Evolutionary conservation across 2,888 invertebrate genomes (phyloP).

Genomic region (Eupelmus urozonus): DNA sequence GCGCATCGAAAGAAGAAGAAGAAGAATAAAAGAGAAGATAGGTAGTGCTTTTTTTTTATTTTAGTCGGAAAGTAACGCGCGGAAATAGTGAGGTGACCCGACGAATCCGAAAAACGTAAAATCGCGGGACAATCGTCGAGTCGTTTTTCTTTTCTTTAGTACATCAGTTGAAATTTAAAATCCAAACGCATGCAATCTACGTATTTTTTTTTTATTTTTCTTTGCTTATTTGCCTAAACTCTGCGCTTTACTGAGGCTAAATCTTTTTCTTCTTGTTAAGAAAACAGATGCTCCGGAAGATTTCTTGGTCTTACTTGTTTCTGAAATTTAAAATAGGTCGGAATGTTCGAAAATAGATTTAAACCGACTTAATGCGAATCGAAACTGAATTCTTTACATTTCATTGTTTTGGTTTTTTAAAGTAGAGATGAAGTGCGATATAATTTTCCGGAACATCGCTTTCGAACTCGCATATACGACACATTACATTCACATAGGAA

Average conservation of each 20-base stretch:
- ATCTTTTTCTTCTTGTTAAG: neutral
- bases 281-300: conserved; percentile 13
- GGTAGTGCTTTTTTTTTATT: conserved; percentile 31
- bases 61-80: conserved; percentile 20
- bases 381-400: conserved; percentile 3
- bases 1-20: conserved; percentile 51
- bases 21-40: too few species aligned
- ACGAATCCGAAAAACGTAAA: conserved; percentile 22
- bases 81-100: neutral
- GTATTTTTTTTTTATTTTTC: conserved; percentile 23
- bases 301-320: neutral
- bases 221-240: conserved; percentile 29
- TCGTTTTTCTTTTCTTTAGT: neutral
- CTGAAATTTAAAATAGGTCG: neutral
- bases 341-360: too few species aligned
- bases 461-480: neutral
- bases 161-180: conserved; percentile 39
- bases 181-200: conserved; percentile 50
- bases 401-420: conserved; percentile 23
- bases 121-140: conserved; percentile 4
- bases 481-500: conserved; percentile 45
- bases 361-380: neutral
- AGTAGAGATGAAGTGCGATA: neutral
- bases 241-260: conserved; percentile 2
- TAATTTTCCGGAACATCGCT: conserved; percentile 15